phyloP scores from a whole-genome alignment of 2,888 invertebrate genomes.

The Apodemia duryi region DNA sequence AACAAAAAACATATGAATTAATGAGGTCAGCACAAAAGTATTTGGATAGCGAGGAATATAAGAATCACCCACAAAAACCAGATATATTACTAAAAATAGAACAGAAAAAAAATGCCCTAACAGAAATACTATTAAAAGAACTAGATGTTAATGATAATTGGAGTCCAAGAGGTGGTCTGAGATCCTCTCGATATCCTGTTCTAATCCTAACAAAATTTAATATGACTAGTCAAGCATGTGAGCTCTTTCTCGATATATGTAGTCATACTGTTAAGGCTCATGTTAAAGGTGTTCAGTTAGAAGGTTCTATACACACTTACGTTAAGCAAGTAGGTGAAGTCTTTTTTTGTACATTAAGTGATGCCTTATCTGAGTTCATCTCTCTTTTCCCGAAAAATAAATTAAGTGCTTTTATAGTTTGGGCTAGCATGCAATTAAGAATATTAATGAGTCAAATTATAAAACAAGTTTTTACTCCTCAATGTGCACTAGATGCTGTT shows the following conservation, averaged over 20 bases:
- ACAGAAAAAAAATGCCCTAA: slow-evolving; percentile 85
- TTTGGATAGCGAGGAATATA: slow-evolving; percentile 59
- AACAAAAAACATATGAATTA: slow-evolving; percentile 92
- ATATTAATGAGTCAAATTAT: slow-evolving; percentile 89
- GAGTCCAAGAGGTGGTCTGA: slow-evolving; percentile 92
- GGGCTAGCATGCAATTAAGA: slow-evolving; percentile 92
- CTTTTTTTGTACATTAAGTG: slow-evolving; percentile 89
- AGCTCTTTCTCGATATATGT: slow-evolving; percentile 89
- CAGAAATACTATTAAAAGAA: slow-evolving; percentile 93
- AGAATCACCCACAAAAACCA: slow-evolving; percentile 56
- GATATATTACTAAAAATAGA: slow-evolving; percentile 81
- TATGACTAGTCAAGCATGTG: slow-evolving; percentile 85
- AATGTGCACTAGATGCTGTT: slow-evolving; percentile 89
- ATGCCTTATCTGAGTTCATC: slow-evolving; percentile 80
- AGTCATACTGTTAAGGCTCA: slow-evolving; percentile 90
- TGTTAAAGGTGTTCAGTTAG: slow-evolving; percentile 87
- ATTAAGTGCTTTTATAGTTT: slow-evolving; percentile 86
- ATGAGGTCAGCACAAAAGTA: slow-evolving; percentile 80
- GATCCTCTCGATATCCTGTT: slow-evolving; percentile 91
- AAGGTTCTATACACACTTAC: slow-evolving; percentile 89
- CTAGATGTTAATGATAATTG: slow-evolving; percentile 92
- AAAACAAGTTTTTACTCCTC: slow-evolving; percentile 94
- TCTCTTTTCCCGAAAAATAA: slow-evolving; percentile 88
- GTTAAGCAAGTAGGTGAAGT: slow-evolving; percentile 89
- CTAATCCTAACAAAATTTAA: slow-evolving; percentile 88